A percentile compares a stretch with the other conserved stretches of the same genome.
Evolutionary conservation across 2,113 vertebrate species (phyloP).

Genomic region (Heterotis niloticus): DNA sequence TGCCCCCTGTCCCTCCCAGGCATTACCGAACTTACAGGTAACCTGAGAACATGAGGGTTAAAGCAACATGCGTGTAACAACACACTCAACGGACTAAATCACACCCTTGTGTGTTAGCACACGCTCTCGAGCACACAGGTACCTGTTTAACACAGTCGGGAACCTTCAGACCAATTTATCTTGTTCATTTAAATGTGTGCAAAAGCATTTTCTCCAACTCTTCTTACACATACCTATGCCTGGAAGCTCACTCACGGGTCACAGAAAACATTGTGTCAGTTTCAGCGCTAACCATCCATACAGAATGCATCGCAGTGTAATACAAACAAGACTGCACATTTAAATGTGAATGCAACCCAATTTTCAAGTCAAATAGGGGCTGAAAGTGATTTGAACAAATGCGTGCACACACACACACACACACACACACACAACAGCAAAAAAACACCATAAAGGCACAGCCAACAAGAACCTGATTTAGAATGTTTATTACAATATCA

Average conservation of each 20-base stretch:
- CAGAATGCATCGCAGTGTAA: slow-evolving; percentile 13
- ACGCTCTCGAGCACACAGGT: neutral
- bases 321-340: slow-evolving; percentile 40
- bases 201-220: no score
- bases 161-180: no score
- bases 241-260: neutral
- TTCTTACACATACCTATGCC: no score
- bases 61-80: slow-evolving; percentile 1
- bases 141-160: no score
- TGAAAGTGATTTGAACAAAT: slow-evolving; percentile 35
- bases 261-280: slow-evolving; percentile 15
- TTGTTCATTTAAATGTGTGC: no score
- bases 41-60: slow-evolving; percentile 56
- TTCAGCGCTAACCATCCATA: slow-evolving; percentile 27
- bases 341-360: slow-evolving; percentile 52
- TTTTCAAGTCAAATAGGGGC: slow-evolving; percentile 57
- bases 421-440: neutral
- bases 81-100: neutral
- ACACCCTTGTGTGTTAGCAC: neutral
- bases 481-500: slow-evolving; percentile 68
- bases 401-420: slow-evolving; percentile 14
- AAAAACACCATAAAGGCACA: neutral
- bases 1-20: slow-evolving; percentile 34
- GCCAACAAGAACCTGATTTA: slow-evolving; percentile 44
- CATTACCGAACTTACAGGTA: slow-evolving; percentile 45